Evolutionary conservation across 2,888 invertebrate genomes (phyloP), one percentile per base, ranked within the genome.

Genomic region (Agriopis marginaria): DNA sequence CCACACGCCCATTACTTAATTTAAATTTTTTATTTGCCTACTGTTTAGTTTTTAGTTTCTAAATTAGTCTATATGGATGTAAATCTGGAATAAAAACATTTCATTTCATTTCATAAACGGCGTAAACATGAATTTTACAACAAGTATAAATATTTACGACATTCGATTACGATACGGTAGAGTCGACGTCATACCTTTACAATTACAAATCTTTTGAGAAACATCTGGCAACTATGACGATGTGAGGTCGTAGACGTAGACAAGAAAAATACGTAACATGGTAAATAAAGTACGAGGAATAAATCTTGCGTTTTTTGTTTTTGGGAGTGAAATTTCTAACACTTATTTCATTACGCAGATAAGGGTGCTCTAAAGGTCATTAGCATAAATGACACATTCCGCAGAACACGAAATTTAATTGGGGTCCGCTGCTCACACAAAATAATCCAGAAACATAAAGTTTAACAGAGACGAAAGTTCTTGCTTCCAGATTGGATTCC

Each of bases 181-280:
- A 60, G 44, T 60, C 60, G 49, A 65, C 73, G 70, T 71, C 68
- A 70, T 47, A 63, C 44, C 54, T 56, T 63, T 45, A 64, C 32
- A 42, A 51, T 63, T 63, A 69, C 69, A 71, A 72, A 74, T 71
- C 68, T 45, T 44, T 53, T 14, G 9, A 59, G 54, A 11, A 70
- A 67, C 63, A 66, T 75, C 73, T 75, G 71, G 74, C 74, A 71
- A 63, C n/a, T 53, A 75, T 69, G 72, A 76, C 71, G 73, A 69
- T 40, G 50, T 62, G 40, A 53, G 58, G 59, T 44, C 14, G 58
- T 47, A 60, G 17, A 63, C 66, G 58, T 70, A 71, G 65, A 56
- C 70, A 66, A 66, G 53, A 14, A 53, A n/a, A 63, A 53, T 8
- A 54, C 59, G 58, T 62, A 65, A 68, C 50, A 58, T 3, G 23